Percentiles rank a stretch among this genome's conserved stretches.
These are phyloP conservation scores for Chaetophractus vellerosus DNA, from an alignment of 2,797 vertebrate genomes.

Conservation along the genomic window DNA sequence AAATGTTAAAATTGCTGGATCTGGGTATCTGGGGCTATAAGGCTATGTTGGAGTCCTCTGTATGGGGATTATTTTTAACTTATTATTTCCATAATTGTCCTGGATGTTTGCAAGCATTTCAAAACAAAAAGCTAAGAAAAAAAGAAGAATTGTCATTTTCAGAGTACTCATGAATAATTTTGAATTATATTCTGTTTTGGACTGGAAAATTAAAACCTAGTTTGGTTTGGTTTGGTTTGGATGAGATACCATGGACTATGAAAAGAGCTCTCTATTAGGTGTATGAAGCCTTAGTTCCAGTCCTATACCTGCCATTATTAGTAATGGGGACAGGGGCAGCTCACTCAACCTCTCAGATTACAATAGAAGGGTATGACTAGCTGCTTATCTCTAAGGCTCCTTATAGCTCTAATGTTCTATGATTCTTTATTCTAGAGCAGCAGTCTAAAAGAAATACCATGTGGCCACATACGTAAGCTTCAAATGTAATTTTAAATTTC, in stretches of 20 bases:
- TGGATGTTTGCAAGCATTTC: no score
- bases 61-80: no score
- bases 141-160: slow-evolving; percentile 14
- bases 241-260: not conserved
- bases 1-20: no score
- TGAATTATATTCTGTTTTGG: slow-evolving; percentile 32
- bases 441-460: slow-evolving; percentile 7
- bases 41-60: no score
- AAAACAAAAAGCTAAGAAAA: no score
- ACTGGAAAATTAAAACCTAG: not conserved
- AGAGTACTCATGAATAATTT: not conserved
- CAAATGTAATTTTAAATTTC: slow-evolving; percentile 8
- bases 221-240: not conserved
- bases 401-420: not conserved
- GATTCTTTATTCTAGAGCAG: slow-evolving; percentile 19
- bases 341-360: not conserved
- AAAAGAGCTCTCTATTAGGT: not conserved
- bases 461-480: not conserved
- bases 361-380: not conserved
- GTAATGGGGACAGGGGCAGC: not conserved
- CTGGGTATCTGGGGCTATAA: no score
- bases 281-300: not conserved
- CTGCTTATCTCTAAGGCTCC: not conserved
- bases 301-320: not conserved
- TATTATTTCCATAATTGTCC: no score